Evolutionary conservation across 2,888 invertebrate genomes (phyloP).

Genomic region (Conomelus anceps): DNA sequence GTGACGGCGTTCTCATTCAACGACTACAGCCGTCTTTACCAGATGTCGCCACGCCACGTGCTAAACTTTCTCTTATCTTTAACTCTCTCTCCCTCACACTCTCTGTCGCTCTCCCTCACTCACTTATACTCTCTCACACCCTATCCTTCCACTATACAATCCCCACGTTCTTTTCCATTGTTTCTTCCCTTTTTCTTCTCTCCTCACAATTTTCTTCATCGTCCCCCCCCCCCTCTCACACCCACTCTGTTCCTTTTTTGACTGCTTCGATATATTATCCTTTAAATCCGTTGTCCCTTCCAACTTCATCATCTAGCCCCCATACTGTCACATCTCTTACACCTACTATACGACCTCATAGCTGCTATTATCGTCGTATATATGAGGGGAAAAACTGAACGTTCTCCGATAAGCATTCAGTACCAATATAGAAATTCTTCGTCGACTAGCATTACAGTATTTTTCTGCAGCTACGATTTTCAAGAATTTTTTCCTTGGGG

Average conservation of each 20-base stretch:
- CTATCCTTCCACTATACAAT: neutral
- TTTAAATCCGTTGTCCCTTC: conserved; percentile 14
- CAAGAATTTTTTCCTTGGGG: no score
- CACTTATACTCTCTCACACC: neutral
- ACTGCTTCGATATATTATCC: conserved; percentile 22
- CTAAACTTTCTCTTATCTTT: neutral
- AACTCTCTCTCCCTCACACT: neutral
- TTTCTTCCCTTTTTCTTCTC: neutral
- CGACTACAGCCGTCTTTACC: neutral
- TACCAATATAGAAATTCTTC: neutral
- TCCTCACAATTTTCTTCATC: neutral
- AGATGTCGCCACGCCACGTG: neutral
- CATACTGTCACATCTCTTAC: neutral
- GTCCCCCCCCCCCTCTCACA: conserved; percentile 4
- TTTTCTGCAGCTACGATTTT: no score
- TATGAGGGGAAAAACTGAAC: neutral
- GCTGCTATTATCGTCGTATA: neutral
- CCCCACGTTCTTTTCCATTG: no score
- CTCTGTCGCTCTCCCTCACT: neutral
- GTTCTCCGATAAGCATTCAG: neutral
- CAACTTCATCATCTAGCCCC: neutral
- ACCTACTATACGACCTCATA: neutral
- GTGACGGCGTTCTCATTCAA: neutral
- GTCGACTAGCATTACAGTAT: no score
- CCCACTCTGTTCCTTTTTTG: neutral